Percentiles rank a stretch among this genome's conserved stretches.
These are phyloP conservation scores for Gastrophysa polygoni DNA, from an alignment of 2,888 invertebrate genomes.

Conservation along the genomic window DNA sequence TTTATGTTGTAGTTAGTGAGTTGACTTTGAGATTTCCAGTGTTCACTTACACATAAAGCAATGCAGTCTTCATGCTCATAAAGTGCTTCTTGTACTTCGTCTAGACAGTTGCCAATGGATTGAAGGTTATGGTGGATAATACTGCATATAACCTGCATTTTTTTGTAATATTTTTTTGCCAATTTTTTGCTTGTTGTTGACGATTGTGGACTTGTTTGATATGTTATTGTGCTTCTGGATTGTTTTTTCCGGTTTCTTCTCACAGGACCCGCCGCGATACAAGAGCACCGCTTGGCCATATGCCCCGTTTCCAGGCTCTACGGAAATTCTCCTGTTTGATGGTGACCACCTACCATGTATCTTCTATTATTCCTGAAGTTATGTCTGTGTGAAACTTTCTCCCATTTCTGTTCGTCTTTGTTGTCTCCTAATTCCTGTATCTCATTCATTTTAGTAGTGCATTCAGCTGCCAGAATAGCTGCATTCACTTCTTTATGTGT, in stretches of 20 bases:
- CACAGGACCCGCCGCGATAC: background rate
- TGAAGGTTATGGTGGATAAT: too few relatives aligned
- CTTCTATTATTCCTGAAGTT: background rate
- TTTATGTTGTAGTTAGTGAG: too few relatives aligned
- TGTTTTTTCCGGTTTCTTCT: conserved; percentile 21
- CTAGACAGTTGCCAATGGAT: too few relatives aligned
- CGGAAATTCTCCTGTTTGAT: conserved; percentile 3
- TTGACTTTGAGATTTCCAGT: too few relatives aligned
- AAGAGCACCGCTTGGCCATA: background rate
- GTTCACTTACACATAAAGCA: too few relatives aligned
- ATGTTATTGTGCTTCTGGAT: background rate
- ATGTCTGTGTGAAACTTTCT: background rate
- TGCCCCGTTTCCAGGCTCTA: background rate
- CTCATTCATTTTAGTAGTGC: background rate
- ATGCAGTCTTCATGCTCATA: too few relatives aligned
- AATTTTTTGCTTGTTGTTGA: too few relatives aligned
- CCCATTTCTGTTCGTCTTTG: conserved; percentile 6
- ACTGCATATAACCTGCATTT: too few relatives aligned
- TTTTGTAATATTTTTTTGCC: too few relatives aligned
- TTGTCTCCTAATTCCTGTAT: conserved; percentile 7
- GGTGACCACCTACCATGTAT: conserved; percentile 3
- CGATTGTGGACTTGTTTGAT: too few relatives aligned
- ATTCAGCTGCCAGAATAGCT: conserved; percentile 5
- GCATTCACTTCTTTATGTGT: conserved; percentile 2
- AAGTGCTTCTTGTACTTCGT: too few relatives aligned